phyloP scores from a whole-genome alignment of 1,140 invertebrate genomes.

The Euwallacea fornicatus region DNA sequence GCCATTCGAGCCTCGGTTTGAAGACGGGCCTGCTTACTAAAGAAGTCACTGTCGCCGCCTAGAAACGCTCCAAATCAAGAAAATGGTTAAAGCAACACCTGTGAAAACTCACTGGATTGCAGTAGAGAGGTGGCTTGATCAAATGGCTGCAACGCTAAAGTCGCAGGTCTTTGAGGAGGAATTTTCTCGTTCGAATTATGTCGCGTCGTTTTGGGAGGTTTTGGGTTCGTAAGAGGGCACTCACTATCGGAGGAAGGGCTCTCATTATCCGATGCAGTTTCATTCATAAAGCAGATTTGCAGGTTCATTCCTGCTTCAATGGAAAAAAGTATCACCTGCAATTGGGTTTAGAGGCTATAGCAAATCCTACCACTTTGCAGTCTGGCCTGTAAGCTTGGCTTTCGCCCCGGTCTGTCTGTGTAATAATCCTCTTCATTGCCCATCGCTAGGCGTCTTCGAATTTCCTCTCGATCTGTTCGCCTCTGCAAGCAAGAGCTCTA shows the following conservation, averaged over 20 bases:
- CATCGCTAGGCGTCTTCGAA: constrained; percentile 84
- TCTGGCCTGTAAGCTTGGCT: constrained; percentile 84
- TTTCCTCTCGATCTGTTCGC: constrained; percentile 89
- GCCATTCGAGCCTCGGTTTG: constrained; percentile 90
- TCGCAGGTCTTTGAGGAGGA: constrained; percentile 48
- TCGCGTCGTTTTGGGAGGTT: constrained; percentile 50
- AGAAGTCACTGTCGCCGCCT: constrained; percentile 69
- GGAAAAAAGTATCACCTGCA: neutral
- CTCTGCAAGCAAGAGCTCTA: constrained; percentile 62
- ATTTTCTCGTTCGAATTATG: constrained; percentile 18
- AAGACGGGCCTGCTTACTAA: constrained; percentile 76
- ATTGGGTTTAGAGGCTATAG: neutral
- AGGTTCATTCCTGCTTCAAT: constrained; percentile 77
- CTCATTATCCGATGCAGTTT: constrained; percentile 81
- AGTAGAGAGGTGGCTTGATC: constrained; percentile 24
- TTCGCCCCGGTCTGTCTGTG: constrained; percentile 68
- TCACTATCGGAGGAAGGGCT: constrained; percentile 72
- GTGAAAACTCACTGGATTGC: constrained; percentile 11
- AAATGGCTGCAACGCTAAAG: constrained; percentile 47
- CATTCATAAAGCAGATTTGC: constrained; percentile 95
- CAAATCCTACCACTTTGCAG: constrained; percentile 73
- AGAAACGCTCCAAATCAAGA: neutral
- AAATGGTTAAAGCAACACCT: neutral
- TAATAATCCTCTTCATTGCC: constrained; percentile 80
- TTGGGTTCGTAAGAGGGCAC: constrained; percentile 48